phyloP scores from a whole-genome alignment of 2,888 invertebrate species.

The Drosophila bunnanda region DNA sequence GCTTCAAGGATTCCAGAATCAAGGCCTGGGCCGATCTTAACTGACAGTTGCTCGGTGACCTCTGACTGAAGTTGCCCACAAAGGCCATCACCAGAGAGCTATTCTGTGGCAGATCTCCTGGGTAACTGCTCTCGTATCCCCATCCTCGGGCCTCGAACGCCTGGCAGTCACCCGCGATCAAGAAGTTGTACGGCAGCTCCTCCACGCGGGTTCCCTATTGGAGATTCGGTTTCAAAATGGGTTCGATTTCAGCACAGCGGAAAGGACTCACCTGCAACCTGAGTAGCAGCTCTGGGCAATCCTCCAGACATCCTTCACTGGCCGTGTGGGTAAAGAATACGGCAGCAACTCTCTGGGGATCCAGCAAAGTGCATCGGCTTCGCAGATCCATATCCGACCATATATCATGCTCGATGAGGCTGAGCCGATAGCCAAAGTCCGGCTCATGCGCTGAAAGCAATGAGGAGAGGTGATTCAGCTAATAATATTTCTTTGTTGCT shows the following conservation, averaged over 20 bases:
- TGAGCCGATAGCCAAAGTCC: slow-evolving; percentile 68
- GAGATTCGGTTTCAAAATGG: slow-evolving; percentile 1
- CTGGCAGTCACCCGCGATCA: slow-evolving; percentile 85
- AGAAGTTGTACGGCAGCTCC: slow-evolving; percentile 85
- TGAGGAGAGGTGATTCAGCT: slow-evolving; percentile 20
- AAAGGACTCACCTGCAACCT: slow-evolving; percentile 84
- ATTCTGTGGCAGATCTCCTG: slow-evolving; percentile 57
- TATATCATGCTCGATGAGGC: slow-evolving; percentile 75
- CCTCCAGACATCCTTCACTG: slow-evolving; percentile 81
- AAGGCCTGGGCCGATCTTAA: slow-evolving; percentile 68
- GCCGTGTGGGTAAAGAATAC: slow-evolving; percentile 85
- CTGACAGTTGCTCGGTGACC: slow-evolving; percentile 63
- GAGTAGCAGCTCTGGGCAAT: slow-evolving; percentile 83
- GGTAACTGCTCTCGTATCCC: slow-evolving; percentile 82
- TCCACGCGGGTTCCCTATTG: slow-evolving; percentile 6
- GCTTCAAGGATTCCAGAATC: slow-evolving; percentile 73
- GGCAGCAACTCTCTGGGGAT: slow-evolving; percentile 74
- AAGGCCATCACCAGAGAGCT: slow-evolving; percentile 62
- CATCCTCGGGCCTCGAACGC: slow-evolving; percentile 86
- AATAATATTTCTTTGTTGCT: slow-evolving; percentile 9
- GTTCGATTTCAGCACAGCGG: neutral
- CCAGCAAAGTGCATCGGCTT: slow-evolving; percentile 47
- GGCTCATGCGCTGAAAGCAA: slow-evolving; percentile 55
- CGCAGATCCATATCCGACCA: slow-evolving; percentile 71
- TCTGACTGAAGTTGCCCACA: slow-evolving; percentile 74